Evolutionary conservation across 2,113 vertebrate species (phyloP).

Genomic region (Balaeniceps rex): DNA sequence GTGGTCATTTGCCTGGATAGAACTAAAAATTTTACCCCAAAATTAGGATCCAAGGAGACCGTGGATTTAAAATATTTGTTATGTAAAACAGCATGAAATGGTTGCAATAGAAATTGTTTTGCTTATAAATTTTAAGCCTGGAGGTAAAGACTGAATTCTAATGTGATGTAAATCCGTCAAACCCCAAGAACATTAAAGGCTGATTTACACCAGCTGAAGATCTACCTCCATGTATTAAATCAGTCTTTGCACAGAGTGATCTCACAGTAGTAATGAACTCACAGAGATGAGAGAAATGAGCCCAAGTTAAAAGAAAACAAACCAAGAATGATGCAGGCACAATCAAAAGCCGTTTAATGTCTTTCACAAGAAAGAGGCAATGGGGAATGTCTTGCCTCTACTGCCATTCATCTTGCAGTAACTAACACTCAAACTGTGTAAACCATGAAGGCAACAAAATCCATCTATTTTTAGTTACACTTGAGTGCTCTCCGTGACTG

Average conservation of each 20-base stretch:
- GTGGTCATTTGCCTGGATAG: background rate
- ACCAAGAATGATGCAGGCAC: background rate
- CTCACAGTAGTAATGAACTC: background rate
- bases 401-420: background rate
- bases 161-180: background rate
- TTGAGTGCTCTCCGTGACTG: background rate
- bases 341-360: background rate
- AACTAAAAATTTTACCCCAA: background rate
- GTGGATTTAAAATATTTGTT: background rate
- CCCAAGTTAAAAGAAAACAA: background rate
- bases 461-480: background rate
- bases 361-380: background rate
- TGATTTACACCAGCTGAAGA: background rate
- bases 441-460: background rate
- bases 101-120: background rate
- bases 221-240: background rate
- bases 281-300: background rate
- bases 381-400: background rate
- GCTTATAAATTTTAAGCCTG: background rate
- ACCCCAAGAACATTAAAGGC: background rate
- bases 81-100: background rate
- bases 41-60: background rate
- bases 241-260: background rate
- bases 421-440: background rate
- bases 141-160: background rate